These are phyloP conservation scores for Laupala kohalensis DNA, from an alignment of 1,140 invertebrate genomes.

Conservation along the genomic window DNA sequence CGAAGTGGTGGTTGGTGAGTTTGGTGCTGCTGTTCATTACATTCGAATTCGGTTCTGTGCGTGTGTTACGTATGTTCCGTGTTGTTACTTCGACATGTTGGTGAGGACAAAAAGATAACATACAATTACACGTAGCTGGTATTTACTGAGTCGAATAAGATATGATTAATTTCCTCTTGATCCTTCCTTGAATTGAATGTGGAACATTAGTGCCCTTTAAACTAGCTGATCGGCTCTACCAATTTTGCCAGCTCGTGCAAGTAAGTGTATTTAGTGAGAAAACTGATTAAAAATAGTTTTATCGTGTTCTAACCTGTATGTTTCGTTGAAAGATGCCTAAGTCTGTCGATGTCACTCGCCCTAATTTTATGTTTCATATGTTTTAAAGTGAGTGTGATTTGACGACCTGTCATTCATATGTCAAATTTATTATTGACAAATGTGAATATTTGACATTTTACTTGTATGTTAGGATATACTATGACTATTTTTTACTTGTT, in stretches of 20 bases:
- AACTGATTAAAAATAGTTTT: neutral
- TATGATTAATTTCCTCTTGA: conserved; percentile 1
- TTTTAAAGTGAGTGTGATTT: neutral
- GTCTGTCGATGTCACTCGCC: neutral
- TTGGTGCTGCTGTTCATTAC: neutral
- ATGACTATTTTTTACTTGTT: neutral
- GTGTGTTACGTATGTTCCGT: conserved; percentile 11
- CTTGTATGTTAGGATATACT: neutral
- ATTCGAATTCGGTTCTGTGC: neutral
- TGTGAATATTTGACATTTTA: neutral
- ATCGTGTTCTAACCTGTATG: no score
- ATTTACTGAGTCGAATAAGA: neutral
- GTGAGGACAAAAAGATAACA: conserved; percentile 12
- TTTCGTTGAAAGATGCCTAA: no score
- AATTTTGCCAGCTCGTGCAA: neutral
- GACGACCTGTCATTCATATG: neutral
- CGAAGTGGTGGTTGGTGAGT: conserved; percentile 3
- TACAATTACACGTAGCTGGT: neutral
- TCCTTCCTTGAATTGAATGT: conserved; percentile 4
- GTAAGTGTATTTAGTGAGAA: neutral
- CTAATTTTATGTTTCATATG: neutral
- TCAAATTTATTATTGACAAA: no score
- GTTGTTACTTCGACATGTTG: conserved; percentile 5
- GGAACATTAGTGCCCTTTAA: conserved; percentile 1
- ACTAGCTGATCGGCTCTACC: conserved; percentile 1